phyloP scores from a whole-genome alignment of 2,888 invertebrate genomes.

The Platycnemis pennipes region DNA sequence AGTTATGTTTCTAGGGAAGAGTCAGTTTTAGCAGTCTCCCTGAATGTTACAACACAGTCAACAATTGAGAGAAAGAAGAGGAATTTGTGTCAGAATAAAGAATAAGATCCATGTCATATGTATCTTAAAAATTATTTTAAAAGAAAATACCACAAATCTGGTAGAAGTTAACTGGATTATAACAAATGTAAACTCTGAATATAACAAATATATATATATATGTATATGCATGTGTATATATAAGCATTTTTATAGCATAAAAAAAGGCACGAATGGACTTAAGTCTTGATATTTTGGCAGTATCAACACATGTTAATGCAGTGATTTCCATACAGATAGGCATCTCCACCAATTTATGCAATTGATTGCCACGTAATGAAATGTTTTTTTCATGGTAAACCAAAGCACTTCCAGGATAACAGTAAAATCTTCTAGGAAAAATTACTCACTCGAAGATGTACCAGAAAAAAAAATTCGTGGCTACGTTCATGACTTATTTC shows the following conservation, averaged over 20 bases:
- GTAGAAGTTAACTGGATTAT: not conserved
- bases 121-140: not conserved
- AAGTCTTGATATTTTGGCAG: conserved; percentile 26
- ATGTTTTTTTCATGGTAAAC: not conserved
- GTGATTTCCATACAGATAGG: not conserved
- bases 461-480: not conserved
- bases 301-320: not conserved
- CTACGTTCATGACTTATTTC: not conserved
- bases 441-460: not conserved
- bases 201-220: not conserved
- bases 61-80: not conserved
- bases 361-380: not conserved
- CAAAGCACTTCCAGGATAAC: not conserved
- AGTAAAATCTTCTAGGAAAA: not conserved
- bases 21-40: too few relatives aligned
- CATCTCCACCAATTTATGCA: not conserved
- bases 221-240: not conserved
- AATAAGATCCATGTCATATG: not conserved
- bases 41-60: not conserved
- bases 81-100: not conserved
- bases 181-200: not conserved
- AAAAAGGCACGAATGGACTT: conserved; percentile 25
- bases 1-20: not conserved
- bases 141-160: not conserved
- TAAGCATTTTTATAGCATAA: not conserved